phyloP scores from a whole-genome alignment of 2,888 invertebrate genomes.

The Zelleria hepariella region DNA sequence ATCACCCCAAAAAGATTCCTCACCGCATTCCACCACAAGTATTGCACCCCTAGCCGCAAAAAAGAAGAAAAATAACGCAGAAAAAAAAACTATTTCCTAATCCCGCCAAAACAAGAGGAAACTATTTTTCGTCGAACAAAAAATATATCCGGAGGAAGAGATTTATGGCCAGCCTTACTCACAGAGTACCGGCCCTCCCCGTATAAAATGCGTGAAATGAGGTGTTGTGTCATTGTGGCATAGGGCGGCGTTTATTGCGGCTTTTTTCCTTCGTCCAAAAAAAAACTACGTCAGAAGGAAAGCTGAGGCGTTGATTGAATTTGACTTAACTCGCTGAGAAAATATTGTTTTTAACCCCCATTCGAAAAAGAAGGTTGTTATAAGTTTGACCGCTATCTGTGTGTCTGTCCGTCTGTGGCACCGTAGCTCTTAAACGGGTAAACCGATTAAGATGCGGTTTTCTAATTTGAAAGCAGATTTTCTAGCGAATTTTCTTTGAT shows the following conservation, averaged over 20 bases:
- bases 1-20: background rate
- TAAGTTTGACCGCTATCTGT: too few species aligned
- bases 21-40: background rate
- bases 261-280: conserved; percentile 5
- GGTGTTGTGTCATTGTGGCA: conserved; percentile 41
- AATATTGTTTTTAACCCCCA: too few species aligned
- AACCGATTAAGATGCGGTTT: too few species aligned
- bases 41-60: background rate
- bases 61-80: conserved; percentile 14
- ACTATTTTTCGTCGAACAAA: conserved; percentile 66
- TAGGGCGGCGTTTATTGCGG: conserved; percentile 21
- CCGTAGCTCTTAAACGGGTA: too few species aligned
- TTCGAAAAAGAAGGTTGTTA: too few species aligned
- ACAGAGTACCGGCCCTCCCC: conserved; percentile 34
- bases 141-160: conserved; percentile 58
- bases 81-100: conserved; percentile 28
- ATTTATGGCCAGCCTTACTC: conserved; percentile 57
- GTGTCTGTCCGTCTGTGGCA: too few species aligned
- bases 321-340: conserved; percentile 4
- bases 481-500: too few species aligned
- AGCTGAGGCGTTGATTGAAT: background rate
- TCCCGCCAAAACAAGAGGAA: conserved; percentile 55
- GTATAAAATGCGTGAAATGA: conserved; percentile 69
- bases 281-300: background rate
- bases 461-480: too few species aligned